A percentile compares a stretch with the other conserved stretches of the same genome.
Conservation (phyloP, 2,888 invertebrate species). For the Pterobdella sp. region DNA sequence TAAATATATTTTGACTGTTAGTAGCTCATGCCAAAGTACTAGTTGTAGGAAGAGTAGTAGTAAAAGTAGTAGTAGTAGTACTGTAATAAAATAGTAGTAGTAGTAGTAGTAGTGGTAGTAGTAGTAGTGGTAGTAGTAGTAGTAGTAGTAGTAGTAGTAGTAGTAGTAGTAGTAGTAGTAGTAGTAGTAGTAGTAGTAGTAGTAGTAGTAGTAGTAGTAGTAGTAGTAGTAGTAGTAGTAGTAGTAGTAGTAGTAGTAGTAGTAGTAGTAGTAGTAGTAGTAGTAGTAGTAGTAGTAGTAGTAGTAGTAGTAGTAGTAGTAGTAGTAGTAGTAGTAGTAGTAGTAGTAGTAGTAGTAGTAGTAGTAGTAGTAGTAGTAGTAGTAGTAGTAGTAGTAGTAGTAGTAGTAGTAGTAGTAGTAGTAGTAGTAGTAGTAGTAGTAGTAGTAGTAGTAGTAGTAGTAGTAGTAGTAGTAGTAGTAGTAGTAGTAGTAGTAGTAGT, state of each 20-base stretch:
- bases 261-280: conserved; percentile 10
- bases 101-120: conserved; percentile 29
- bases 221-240: conserved; percentile 17
- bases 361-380: conserved; percentile 14
- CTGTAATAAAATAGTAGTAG: conserved; percentile 31
- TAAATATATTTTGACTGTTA: conserved; percentile 5
- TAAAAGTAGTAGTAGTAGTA: conserved; percentile 29
- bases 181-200: conserved; percentile 17
- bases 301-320: conserved; percentile 17
- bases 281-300: conserved; percentile 20
- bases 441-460: conserved; percentile 27
- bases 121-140: conserved; percentile 21
- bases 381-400: conserved; percentile 20
- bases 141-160: conserved; percentile 20
- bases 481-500: conserved; percentile 22
- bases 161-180: conserved; percentile 18
- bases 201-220: conserved; percentile 19
- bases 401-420: conserved; percentile 19
- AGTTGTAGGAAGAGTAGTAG: conserved; percentile 24
- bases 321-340: background rate
- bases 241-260: conserved; percentile 20
- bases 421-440: conserved; percentile 15
- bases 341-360: conserved; percentile 6
- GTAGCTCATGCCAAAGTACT: too few species aligned
- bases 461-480: conserved; percentile 30